These are phyloP conservation scores for Anoplophora glabripennis DNA, from an alignment of 1,140 invertebrate genomes.

Conservation along the genomic window DNA sequence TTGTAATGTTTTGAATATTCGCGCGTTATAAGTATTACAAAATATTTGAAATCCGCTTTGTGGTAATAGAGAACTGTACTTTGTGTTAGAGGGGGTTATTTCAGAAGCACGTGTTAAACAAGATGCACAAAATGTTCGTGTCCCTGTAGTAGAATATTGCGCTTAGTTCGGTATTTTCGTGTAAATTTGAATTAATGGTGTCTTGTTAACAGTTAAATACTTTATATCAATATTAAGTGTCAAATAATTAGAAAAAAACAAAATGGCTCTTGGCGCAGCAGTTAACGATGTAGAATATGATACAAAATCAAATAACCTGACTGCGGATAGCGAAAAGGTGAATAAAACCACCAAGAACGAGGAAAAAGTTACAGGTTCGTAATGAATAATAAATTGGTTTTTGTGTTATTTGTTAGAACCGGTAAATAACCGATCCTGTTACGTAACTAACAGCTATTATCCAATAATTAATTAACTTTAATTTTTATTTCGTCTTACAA, in stretches of 20 bases:
- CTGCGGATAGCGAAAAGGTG: slow-evolving; percentile 14
- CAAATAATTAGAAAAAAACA: slow-evolving; percentile 4
- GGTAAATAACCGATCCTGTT: too few relatives aligned
- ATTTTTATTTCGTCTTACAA: too few relatives aligned
- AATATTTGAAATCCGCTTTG: not conserved
- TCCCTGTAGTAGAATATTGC: slow-evolving; percentile 11
- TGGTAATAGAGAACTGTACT: not conserved
- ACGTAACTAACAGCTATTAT: not conserved
- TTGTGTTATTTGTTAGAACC: too few relatives aligned
- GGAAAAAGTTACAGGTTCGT: slow-evolving; percentile 21
- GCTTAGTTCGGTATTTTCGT: not conserved
- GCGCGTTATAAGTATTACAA: too few relatives aligned
- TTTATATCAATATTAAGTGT: not conserved
- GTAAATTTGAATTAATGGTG: slow-evolving; percentile 6
- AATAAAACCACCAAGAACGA: slow-evolving; percentile 13
- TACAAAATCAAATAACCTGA: slow-evolving; percentile 18
- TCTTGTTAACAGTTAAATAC: slow-evolving; percentile 6
- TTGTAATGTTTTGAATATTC: too few relatives aligned
- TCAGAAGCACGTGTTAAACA: slow-evolving; percentile 28
- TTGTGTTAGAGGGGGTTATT: slow-evolving; percentile 25
- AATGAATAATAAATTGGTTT: not conserved
- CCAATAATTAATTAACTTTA: not conserved
- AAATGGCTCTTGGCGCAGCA: slow-evolving; percentile 30
- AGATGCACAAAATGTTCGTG: slow-evolving; percentile 23
- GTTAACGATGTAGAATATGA: slow-evolving; percentile 21